Conservation (phyloP, 2,113 vertebrate genomes). For the Toxotes jaculatrix region DNA sequence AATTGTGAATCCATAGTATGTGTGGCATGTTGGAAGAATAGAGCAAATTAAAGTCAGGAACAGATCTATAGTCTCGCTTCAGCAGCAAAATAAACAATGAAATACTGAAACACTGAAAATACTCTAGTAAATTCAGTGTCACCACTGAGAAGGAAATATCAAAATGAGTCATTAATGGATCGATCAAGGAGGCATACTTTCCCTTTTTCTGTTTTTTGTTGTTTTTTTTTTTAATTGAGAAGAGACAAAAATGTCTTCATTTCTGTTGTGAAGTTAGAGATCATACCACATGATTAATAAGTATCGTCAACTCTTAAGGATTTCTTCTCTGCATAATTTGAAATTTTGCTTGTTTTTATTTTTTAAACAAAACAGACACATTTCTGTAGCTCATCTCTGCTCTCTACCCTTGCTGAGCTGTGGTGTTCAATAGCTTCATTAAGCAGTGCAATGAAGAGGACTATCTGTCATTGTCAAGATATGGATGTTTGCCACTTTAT, state of each 20-base stretch:
- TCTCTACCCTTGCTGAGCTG: slow-evolving; percentile 74
- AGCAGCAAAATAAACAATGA: slow-evolving; percentile 45
- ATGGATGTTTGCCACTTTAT: slow-evolving; percentile 85
- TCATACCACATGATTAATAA: slow-evolving; percentile 45
- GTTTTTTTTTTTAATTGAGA: not conserved
- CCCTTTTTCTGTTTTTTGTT: slow-evolving; percentile 10
- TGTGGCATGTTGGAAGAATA: slow-evolving; percentile 69
- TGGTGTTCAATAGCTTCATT: slow-evolving; percentile 81
- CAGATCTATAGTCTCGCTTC: slow-evolving; percentile 25
- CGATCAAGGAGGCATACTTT: slow-evolving; percentile 13
- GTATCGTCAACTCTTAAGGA: slow-evolving; percentile 10
- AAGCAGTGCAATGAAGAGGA: slow-evolving; percentile 75
- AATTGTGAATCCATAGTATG: slow-evolving; percentile 77
- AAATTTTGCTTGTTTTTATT: slow-evolving; percentile 61
- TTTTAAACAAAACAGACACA: slow-evolving; percentile 64
- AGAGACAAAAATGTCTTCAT: slow-evolving; percentile 16
- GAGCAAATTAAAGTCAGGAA: slow-evolving; percentile 71
- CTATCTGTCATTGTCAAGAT: slow-evolving; percentile 84
- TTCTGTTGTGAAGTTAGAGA: slow-evolving; percentile 9
- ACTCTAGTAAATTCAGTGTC: slow-evolving; percentile 18
- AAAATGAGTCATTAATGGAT: slow-evolving; percentile 23
- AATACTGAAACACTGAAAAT: not conserved
- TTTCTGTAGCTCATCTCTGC: slow-evolving; percentile 60
- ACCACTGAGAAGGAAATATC: slow-evolving; percentile 1
- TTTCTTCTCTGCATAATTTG: slow-evolving; percentile 26